Evolutionary conservation across 2,888 invertebrate genomes (phyloP), one percentile per base, ranked within the genome.

Genomic region (Polydrusus cervinus): DNA sequence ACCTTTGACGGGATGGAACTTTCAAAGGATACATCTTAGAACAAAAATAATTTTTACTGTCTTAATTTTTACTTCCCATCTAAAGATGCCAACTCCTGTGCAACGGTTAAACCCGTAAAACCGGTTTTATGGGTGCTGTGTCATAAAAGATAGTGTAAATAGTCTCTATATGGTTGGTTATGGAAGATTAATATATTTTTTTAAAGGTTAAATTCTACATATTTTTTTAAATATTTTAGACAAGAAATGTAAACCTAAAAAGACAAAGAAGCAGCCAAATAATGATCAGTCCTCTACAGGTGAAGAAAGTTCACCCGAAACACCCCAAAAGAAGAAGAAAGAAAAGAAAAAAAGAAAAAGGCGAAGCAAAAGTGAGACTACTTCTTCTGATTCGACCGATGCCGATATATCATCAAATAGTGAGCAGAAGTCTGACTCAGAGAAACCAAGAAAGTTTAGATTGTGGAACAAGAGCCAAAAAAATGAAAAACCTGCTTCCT

Each of bases 241-340:
- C 25, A 55, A 64, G n/a, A 65, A 55, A 40, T 65, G 65, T 45
- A 61, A 18, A 14, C 45, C 49, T 25, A 57, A 76, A 70, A 65
- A 67, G 45, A 10, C 18, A 1, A 76, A 62, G n/a, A 45, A 67
- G 13, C 66, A 70, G 25, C 43, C 64, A 25, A 18, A 64, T 66
- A 34, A 51, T 20, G 20, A 60, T 57, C 20, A 61, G 1, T 47
- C 18, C 16, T 43, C 62, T 13, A 43, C 25, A 11, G 11, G 71
- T 40, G 20, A 76, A 34, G 40, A 40, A 55, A 43, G 38, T n/a
- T 20, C 43, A 25, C 25, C 1, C 25, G 25, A 25, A 25, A 25
- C 25, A 3, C 25, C 25, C 25, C 1, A 3, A 61, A 34, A 61
- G 20, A 71, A 64, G 25, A 61, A 53, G 51, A 18, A 11, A 13